Conservation (phyloP, 2,797 vertebrate species). For the Siniperca scherzeri region DNA sequence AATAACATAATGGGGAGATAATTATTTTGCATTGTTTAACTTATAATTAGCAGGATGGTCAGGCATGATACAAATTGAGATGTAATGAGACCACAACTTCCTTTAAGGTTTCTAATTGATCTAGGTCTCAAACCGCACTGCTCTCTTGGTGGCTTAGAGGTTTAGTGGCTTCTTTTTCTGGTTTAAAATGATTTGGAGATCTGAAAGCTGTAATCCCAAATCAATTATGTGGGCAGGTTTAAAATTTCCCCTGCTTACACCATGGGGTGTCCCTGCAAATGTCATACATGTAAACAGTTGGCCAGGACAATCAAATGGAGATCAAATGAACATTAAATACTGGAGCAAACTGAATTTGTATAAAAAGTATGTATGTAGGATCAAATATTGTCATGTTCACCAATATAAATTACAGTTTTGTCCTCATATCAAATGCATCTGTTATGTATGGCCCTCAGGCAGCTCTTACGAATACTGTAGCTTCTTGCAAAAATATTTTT, state of each 20-base stretch:
- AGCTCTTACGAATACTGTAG: neutral
- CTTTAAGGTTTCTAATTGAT: neutral
- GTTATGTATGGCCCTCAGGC: neutral
- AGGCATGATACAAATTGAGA: neutral
- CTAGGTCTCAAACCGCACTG: neutral
- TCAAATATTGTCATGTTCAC: neutral
- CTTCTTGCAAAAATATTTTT: slow-evolving; percentile 10
- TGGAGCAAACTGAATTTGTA: neutral
- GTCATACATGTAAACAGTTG: neutral
- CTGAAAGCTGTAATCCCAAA: neutral
- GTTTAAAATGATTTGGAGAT: neutral
- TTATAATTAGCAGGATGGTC: neutral
- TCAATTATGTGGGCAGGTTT: neutral
- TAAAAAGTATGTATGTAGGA: neutral
- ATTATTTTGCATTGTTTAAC: neutral
- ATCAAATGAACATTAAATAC: neutral
- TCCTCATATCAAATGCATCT: slow-evolving; percentile 24
- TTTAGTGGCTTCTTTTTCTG: neutral
- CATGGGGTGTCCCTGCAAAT: neutral
- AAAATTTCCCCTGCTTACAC: slow-evolving; percentile 3
- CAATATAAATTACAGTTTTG: neutral
- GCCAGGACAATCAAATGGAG: neutral
- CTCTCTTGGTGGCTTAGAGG: neutral
- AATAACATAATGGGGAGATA: neutral
- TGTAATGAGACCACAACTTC: neutral